phyloP scores from a whole-genome alignment of 2,797 vertebrate species.

The Siniperca obscura region DNA sequence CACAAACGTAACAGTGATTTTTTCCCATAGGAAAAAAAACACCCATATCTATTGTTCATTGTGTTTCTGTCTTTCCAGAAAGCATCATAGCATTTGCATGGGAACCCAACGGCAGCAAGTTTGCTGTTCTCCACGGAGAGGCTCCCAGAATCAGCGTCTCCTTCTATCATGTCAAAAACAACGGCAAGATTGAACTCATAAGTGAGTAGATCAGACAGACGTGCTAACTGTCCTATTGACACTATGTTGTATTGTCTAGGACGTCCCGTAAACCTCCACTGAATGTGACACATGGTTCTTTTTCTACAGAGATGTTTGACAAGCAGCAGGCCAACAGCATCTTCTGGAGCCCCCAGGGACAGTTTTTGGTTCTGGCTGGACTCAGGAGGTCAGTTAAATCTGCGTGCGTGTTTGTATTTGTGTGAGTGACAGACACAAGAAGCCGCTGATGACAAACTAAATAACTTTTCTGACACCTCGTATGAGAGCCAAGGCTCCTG shows the following conservation, averaged over 20 bases:
- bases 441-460: conserved; percentile 63
- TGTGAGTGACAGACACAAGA: background rate
- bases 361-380: conserved; percentile 96
- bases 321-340: conserved; percentile 99
- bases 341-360: conserved; percentile 99
- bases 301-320: conserved; percentile 91
- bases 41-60: background rate
- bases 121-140: conserved; percentile 97
- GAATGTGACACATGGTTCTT: background rate
- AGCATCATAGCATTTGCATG: conserved; percentile 98
- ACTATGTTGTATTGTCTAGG: background rate
- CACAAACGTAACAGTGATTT: background rate
- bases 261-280: background rate
- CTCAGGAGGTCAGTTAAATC: conserved; percentile 91
- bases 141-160: conserved; percentile 93
- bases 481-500: conserved; percentile 80
- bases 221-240: background rate
- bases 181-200: conserved; percentile 97
- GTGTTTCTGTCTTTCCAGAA: conserved; percentile 80
- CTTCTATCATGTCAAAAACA: conserved; percentile 98
- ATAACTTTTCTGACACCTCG: conserved; percentile 74
- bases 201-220: conserved; percentile 84
- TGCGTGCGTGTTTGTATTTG: background rate
- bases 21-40: background rate
- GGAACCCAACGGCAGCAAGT: conserved; percentile 99